These are phyloP conservation scores for Toxotes jaculatrix DNA, from an alignment of 2,113 vertebrate species.

Conservation along the genomic window DNA sequence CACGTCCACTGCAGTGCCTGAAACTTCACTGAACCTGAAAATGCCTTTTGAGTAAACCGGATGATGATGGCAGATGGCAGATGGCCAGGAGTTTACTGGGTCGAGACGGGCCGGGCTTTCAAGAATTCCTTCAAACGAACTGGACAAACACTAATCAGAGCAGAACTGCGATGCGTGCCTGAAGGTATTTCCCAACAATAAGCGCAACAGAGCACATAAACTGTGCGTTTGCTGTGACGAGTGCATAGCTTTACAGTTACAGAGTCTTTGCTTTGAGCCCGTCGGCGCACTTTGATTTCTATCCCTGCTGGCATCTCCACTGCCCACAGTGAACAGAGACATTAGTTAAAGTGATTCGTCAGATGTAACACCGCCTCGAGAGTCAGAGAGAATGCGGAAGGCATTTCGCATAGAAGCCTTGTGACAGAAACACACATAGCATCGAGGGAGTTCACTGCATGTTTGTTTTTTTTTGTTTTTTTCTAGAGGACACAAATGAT, in stretches of 20 bases:
- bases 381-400: constrained; percentile 42
- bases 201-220: constrained; percentile 51
- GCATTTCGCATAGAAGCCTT: constrained; percentile 42
- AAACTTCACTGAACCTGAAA: constrained; percentile 49
- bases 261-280: constrained; percentile 40
- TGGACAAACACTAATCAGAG: constrained; percentile 30
- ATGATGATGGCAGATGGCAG: constrained; percentile 49
- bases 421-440: constrained; percentile 42
- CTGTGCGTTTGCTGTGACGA: constrained; percentile 29
- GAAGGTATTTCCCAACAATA: constrained; percentile 56
- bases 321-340: constrained; percentile 53
- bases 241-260: constrained; percentile 25
- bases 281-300: constrained; percentile 55
- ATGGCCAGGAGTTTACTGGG: constrained; percentile 34
- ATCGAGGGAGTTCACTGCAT: constrained; percentile 32
- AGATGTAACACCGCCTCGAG: constrained; percentile 62
- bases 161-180: constrained; percentile 49
- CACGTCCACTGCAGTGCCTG: neutral
- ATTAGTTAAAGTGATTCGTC: constrained; percentile 69
- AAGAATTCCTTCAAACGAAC: constrained; percentile 24
- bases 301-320: constrained; percentile 55
- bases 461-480: neutral
- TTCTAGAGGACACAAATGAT: constrained; percentile 35
- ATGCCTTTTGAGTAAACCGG: constrained; percentile 17
- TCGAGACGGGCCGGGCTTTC: constrained; percentile 21